Base-by-base conservation (phyloP, 1,140 invertebrate genomes). In the Drosophila kikkawai region DNA sequence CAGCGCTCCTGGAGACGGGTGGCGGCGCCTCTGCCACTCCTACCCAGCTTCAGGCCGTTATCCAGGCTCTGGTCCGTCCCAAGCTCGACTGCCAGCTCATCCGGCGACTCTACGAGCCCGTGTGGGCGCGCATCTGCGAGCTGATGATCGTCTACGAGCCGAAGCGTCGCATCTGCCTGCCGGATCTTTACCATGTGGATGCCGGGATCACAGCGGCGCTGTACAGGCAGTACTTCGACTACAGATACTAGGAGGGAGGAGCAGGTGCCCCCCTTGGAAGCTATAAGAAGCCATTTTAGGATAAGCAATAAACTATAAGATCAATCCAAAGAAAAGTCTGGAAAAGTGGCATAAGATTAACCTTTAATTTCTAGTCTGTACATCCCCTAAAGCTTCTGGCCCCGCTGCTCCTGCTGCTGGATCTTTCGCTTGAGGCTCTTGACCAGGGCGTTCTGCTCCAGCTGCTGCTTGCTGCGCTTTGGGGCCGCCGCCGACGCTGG, bases 381-480 rank as follows among this genome's bases (percentile, higher is more conserved):
- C 44, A 57, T 12, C 17, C 50, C 39, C 41, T 71, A 42, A 13
- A 32, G 8, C 48, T 56, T 39, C 42, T 59, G 51, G 42, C 22
- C 53, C 32, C 37, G 48, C 36, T 77, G 68, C 7, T 22, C 51
- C 51, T 68, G 79, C 65, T 91, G 63, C 53, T 85, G 78, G 7
- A 92, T 66, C 94, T 97, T 97, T 50, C 94, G 93, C 93, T 97
- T 97, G 19, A 97, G 94, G 88, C 95, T 96, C 93, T 96, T 97
- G 8, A 97, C 94, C 70, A 97, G 93, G 26, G 95, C 92, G 71
- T 93, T 94, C 47, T 96, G 85, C 92, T 96, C 95, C 4, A 94
- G 83, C 75, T 95, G 94, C 75, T 94, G 92, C 82, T 95, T 95
- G 32, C 91, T 92, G 70, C 93, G 94, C 91, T 94, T 95, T 67